phyloP scores from a whole-genome alignment of 30 jellyfish, hydroid and myxozoan species.

The Mastigias papua region DNA sequence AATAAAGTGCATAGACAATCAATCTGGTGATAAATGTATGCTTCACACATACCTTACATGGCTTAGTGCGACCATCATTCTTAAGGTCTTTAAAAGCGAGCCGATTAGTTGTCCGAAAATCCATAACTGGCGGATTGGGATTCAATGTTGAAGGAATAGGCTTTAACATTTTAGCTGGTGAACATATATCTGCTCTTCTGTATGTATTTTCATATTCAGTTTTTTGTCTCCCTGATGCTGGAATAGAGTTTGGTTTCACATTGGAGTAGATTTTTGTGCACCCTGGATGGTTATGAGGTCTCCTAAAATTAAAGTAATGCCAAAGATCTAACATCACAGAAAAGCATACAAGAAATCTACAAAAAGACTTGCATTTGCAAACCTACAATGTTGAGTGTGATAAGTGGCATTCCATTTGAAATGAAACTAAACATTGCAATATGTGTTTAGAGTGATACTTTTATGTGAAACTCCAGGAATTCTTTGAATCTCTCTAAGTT shows the following conservation, averaged over 20 bases:
- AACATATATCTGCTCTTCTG: constrained; percentile 1
- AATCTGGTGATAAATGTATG: no score
- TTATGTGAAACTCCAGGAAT: no score
- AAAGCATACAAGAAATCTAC: not conserved
- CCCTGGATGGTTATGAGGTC: constrained; percentile 79
- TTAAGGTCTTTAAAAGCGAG: constrained; percentile 49
- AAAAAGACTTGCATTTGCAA: not conserved
- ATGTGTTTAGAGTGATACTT: no score
- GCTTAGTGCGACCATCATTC: constrained; percentile 61
- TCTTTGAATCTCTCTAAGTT: no score
- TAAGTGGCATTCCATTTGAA: no score
- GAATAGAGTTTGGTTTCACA: constrained; percentile 36
- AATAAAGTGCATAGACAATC: no score
- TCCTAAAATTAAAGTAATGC: constrained; percentile 28
- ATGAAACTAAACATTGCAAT: no score
- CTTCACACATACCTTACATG: constrained; percentile 75
- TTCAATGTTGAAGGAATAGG: constrained; percentile 68
- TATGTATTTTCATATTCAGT: constrained; percentile 64
- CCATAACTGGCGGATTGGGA: constrained; percentile 95
- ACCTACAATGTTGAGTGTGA: no score
- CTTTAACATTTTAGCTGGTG: constrained; percentile 36
- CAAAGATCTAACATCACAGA: not conserved
- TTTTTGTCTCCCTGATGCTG: constrained; percentile 6
- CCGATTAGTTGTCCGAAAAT: constrained; percentile 83
- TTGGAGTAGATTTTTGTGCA: constrained; percentile 68